Conservation (phyloP, 2,113 vertebrate species). For the Blennius ocellaris region DNA sequence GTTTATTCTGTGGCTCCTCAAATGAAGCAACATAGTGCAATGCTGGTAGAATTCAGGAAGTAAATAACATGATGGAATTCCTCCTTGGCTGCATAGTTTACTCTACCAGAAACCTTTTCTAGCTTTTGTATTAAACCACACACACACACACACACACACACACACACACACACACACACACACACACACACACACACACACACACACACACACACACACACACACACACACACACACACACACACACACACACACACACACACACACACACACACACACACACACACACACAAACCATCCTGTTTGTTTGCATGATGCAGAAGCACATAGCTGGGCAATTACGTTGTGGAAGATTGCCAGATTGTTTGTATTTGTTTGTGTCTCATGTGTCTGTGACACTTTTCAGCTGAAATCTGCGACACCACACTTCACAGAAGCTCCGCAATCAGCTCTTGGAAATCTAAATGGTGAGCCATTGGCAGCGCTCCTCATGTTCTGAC, state of each 20-base stretch:
- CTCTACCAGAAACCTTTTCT: slow-evolving; percentile 17
- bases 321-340: slow-evolving; percentile 14
- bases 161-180: no score
- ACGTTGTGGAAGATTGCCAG: slow-evolving; percentile 30
- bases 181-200: no score
- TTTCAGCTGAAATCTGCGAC: slow-evolving; percentile 53
- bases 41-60: slow-evolving; percentile 18
- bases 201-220: no score
- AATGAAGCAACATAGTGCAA: slow-evolving; percentile 40
- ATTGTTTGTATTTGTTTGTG: slow-evolving; percentile 41
- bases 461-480: slow-evolving; percentile 55
- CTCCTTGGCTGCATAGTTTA: slow-evolving; percentile 28
- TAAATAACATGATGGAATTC: slow-evolving; percentile 23
- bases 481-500: slow-evolving; percentile 54
- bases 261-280: no score
- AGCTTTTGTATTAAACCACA: slow-evolving; percentile 33
- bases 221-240: not conserved
- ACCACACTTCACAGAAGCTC: slow-evolving; percentile 46
- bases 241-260: no score
- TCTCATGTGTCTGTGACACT: slow-evolving; percentile 17
- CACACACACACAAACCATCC: slow-evolving; percentile 10
- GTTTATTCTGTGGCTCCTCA: slow-evolving; percentile 12
- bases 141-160: no score
- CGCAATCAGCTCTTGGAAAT: slow-evolving; percentile 63
- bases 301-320: slow-evolving; percentile 11